phyloP scores from a whole-genome alignment of 1,140 invertebrate genomes.

The Vanessa atalanta region DNA sequence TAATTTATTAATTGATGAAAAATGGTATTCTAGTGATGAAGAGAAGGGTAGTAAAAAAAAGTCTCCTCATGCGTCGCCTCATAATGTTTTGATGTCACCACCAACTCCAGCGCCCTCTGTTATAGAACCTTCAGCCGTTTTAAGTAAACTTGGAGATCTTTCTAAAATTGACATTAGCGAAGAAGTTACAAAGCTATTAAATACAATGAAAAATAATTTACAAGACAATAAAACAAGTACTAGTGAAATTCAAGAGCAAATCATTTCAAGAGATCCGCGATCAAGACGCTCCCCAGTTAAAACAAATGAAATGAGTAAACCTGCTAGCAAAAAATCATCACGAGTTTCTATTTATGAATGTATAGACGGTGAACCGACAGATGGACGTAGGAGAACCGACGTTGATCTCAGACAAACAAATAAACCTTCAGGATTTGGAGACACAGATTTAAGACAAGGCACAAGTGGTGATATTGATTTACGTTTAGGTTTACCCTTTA shows the following conservation, averaged over 20 bases:
- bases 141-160: slow-evolving; percentile 85
- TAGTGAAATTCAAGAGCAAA: slow-evolving; percentile 46
- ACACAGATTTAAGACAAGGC: slow-evolving; percentile 80
- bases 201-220: slow-evolving; percentile 83
- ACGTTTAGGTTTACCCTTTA: slow-evolving; percentile 87
- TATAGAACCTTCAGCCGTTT: slow-evolving; percentile 79
- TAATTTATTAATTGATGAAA: slow-evolving; percentile 83
- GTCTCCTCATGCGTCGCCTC: slow-evolving; percentile 62
- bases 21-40: slow-evolving; percentile 90
- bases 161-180: slow-evolving; percentile 88
- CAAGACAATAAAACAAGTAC: slow-evolving; percentile 57
- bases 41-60: slow-evolving; percentile 79
- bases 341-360: slow-evolving; percentile 79
- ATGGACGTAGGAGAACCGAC: slow-evolving; percentile 77
- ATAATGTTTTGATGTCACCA: slow-evolving; percentile 56
- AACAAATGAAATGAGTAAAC: slow-evolving; percentile 54
- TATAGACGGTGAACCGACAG: slow-evolving; percentile 74
- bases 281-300: slow-evolving; percentile 66
- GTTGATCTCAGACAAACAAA: slow-evolving; percentile 83
- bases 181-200: slow-evolving; percentile 86
- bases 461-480: slow-evolving; percentile 86
- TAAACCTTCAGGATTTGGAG: slow-evolving; percentile 74
- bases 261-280: slow-evolving; percentile 60
- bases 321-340: slow-evolving; percentile 52
- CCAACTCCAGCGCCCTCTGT: slow-evolving; percentile 62